Evolutionary conservation across 2,113 vertebrate species (phyloP).

Genomic region (Gorsachius goisagi): DNA sequence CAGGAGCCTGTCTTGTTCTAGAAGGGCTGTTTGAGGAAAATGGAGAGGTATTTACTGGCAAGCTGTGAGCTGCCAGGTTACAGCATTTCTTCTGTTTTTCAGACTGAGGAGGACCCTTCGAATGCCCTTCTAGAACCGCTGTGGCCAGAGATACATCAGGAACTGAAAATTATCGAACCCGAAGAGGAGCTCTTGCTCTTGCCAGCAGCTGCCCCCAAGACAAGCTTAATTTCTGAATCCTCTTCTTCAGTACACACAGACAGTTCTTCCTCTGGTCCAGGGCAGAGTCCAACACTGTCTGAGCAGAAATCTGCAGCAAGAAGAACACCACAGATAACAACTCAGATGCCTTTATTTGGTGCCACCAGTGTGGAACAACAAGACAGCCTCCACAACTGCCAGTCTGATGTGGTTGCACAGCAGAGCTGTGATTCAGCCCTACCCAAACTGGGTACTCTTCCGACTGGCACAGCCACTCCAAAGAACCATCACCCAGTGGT

Average conservation of each 20-base stretch:
- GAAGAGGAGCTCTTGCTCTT: constrained; percentile 76
- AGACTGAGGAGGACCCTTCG: constrained; percentile 70
- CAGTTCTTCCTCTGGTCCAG: background rate
- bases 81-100: constrained; percentile 55
- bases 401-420: background rate
- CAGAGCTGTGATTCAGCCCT: background rate
- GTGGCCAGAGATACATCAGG: constrained; percentile 83
- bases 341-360: background rate
- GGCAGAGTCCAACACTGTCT: background rate
- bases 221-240: background rate
- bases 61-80: background rate
- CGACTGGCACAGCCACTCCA: background rate
- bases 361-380: background rate
- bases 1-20: background rate
- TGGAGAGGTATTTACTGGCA: background rate
- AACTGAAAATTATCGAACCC: constrained; percentile 87
- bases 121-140: constrained; percentile 55
- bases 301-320: constrained; percentile 7
- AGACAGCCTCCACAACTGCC: background rate
- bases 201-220: background rate
- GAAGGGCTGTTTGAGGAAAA: background rate
- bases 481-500: background rate
- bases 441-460: background rate
- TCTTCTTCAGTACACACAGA: background rate
- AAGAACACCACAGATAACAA: background rate